Base-by-base conservation (phyloP, 1,140 invertebrate species). In the Hydropsyche tenuis region DNA sequence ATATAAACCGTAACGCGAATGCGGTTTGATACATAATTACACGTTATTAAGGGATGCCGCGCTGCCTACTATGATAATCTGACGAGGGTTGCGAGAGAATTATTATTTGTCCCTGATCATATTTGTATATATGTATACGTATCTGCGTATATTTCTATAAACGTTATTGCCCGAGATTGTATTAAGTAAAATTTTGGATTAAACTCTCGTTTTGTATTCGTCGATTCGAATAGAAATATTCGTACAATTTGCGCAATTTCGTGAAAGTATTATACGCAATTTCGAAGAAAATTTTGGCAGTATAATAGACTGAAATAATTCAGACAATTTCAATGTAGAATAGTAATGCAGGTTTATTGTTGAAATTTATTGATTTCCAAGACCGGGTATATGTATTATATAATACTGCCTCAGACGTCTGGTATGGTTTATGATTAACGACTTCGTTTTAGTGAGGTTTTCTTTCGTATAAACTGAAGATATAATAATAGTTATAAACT, bases 391-490 rank as follows among this genome's bases (percentile, higher is more conserved):
- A 16, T 64, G n/a, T n/a, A n/a, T n/a, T 63, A 66, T 69, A 68
- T 53, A 46, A 63, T 37, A 56, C 63, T 16, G 68, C 12, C 60
- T 60, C 43, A 16, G 69, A 62, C 56, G 73, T 74, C 45, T 43
- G 51, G 45, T 46, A 65, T 56, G 42, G 73, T 74, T 27, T 64
- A 74, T 74, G 73, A 74, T 74, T 71, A 74, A 74, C 73, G 73
- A 71, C 48, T 12, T 22, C n/a, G 25, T 68, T 65, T 23, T 16
- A 23, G 60, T 70, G 56, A 27, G 63, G 20, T 74, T 42, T 63
- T 66, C 43, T 37, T 37, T 22, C 23, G 42, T 43, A 4, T 9
- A 37, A 69, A 69, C 11, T 25, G 22, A 14, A 25, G 60, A 69
- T 5, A 37, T 37, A 37, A 37, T 37, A 37, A 37, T 9, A 37